These are phyloP conservation scores for Lophius americanus DNA, from an alignment of 2,797 vertebrate genomes.

Conservation along the genomic window DNA sequence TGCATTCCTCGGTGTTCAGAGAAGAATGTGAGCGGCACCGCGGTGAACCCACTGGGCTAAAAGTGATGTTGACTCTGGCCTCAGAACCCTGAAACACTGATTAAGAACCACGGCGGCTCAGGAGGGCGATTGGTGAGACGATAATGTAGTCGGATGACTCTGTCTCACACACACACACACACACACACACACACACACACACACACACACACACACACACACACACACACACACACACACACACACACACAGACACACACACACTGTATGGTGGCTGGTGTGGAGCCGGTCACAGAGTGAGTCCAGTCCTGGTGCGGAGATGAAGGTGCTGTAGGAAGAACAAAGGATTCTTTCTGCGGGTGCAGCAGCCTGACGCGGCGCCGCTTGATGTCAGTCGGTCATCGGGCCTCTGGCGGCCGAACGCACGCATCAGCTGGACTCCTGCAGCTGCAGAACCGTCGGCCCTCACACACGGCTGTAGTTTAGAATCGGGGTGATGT, in stretches of 20 bases:
- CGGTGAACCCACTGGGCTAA: conserved; percentile 34
- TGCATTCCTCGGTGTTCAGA: conserved; percentile 35
- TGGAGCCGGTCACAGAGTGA: conserved; percentile 24
- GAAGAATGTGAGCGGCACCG: conserved; percentile 37
- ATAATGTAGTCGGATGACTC: conserved; percentile 42
- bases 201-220: conserved; percentile 7
- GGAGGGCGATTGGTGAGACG: conserved; percentile 14
- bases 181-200: not conserved
- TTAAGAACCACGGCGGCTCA: conserved; percentile 34
- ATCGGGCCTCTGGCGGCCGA: conserved; percentile 22
- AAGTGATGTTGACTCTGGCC: conserved; percentile 56
- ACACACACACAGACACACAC: conserved; percentile 1
- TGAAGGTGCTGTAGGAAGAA: conserved; percentile 44
- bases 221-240: not conserved
- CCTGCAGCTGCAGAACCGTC: conserved; percentile 26
- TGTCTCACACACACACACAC: conserved; percentile 4
- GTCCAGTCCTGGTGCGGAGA: conserved; percentile 19
- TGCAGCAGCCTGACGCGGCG: conserved; percentile 13
- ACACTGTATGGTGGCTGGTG: conserved; percentile 4
- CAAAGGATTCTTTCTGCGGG: conserved; percentile 53
- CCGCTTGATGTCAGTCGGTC: conserved; percentile 45
- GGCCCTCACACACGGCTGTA: conserved; percentile 30
- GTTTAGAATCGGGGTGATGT: conserved; percentile 28
- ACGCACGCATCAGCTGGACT: conserved; percentile 12
- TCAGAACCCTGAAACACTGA: conserved; percentile 56